These are phyloP conservation scores for Strix occidentalis DNA, from an alignment of 2,797 vertebrate genomes.

Conservation along the genomic window DNA sequence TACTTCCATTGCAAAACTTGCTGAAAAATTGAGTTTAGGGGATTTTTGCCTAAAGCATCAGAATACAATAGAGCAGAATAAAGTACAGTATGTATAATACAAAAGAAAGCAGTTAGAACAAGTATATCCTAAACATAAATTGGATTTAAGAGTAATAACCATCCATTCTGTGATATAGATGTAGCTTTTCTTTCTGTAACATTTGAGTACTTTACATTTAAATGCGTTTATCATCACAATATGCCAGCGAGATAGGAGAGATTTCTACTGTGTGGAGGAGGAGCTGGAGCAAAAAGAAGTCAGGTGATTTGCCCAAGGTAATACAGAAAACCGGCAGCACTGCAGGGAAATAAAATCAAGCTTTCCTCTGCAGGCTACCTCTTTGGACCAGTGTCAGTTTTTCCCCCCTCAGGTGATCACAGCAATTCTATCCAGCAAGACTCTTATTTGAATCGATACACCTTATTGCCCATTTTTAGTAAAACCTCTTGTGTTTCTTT, in stretches of 20 bases:
- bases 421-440: neutral
- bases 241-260: neutral
- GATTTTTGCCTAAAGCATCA: neutral
- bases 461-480: slow-evolving; percentile 41
- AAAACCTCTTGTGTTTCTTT: slow-evolving; percentile 38
- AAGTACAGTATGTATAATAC: neutral
- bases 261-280: neutral
- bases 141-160: neutral
- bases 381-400: neutral
- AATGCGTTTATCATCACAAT: neutral
- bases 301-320: neutral
- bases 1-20: neutral
- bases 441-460: slow-evolving; percentile 11
- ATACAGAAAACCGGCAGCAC: neutral
- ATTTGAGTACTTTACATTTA: neutral
- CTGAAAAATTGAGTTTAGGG: neutral
- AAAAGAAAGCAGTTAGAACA: neutral
- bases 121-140: neutral
- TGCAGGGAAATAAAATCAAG: neutral
- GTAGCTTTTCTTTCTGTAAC: neutral
- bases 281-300: neutral
- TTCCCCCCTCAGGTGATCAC: neutral
- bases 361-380: neutral
- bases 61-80: neutral
- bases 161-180: neutral